Evolutionary conservation across 2,888 invertebrate species (phyloP), one percentile per base, ranked within the genome.

Genomic region (Eupithecia abbreviata): DNA sequence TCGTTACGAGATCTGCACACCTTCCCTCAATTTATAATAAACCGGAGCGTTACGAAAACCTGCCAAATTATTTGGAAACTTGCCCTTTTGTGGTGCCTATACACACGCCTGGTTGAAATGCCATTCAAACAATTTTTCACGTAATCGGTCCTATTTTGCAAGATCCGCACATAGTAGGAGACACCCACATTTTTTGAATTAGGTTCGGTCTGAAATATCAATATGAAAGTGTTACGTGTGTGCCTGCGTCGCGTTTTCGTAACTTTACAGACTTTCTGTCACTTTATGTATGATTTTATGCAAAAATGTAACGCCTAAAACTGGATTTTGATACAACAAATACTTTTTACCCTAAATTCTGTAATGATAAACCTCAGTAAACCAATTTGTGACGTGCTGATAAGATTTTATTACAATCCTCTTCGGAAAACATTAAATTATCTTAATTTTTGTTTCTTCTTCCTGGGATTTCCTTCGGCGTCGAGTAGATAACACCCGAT

Each of bases 21-120:
- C 69, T 69, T 15, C 42, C 13, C 47, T 69, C 47, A 45, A 18
- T 43, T 73, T 49, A 69, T 47, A 47, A 68, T 68, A n/a, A n/a
- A 66, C 66, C 66, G 15, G 42, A 66, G 15, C 42, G 30, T 65
- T 41, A 12, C 30, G 65, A 41, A 41, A 41, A 5, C 41, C 65
- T 15, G 41, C 5, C 4, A 66, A 66, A 66, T 66, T 66, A 42
- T 66, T 62, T 62, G 30, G 62, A 62, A 30, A 62, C 62, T 30
- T 10, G 4, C 12, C 12, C 62, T 30, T 12, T 62, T 30, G 30
- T n/a, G 55, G 18, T 18, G 30, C 18, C n/a, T 55, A n/a, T 10
- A 10, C 10, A 10, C 3, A 10, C 18, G 58, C 58, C 55, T 18
- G 18, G 58, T 58, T 58, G 9, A 58, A 1, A 3, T 5, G 10